phyloP scores from a whole-genome alignment of 2,113 vertebrate species.

The Recurvirostra avosetta region DNA sequence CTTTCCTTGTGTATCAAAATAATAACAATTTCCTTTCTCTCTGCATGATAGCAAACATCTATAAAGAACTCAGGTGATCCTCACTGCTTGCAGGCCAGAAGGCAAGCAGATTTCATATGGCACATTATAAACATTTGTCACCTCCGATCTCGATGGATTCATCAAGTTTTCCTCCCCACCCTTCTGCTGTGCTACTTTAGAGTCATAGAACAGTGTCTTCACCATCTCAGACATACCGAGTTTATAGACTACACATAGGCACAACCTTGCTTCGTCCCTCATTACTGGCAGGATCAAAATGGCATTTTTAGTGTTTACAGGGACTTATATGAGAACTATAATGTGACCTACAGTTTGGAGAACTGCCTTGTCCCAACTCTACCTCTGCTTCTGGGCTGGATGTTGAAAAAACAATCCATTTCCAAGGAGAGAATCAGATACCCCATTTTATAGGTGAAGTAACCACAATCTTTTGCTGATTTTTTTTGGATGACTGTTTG shows the following conservation, averaged over 20 bases:
- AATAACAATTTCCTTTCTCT: slow-evolving; percentile 1
- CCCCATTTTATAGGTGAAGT: not conserved
- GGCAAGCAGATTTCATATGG: not conserved
- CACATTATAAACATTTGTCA: slow-evolving; percentile 2
- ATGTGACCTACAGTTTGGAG: slow-evolving; percentile 1
- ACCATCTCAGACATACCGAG: not conserved
- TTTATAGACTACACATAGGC: not conserved
- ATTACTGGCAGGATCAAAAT: slow-evolving; percentile 2
- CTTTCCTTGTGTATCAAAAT: not conserved
- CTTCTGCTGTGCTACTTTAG: not conserved
- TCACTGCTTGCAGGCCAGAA: slow-evolving; percentile 20
- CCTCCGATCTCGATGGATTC: not conserved
- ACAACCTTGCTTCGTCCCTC: not conserved
- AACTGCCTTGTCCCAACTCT: slow-evolving; percentile 50
- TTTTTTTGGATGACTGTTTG: not conserved
- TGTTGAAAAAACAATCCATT: not conserved
- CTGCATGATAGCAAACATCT: not conserved
- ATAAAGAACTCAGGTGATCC: slow-evolving; percentile 57
- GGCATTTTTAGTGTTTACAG: slow-evolving; percentile 27
- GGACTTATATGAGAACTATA: not conserved
- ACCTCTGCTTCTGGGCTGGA: slow-evolving; percentile 47
- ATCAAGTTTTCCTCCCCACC: not conserved
- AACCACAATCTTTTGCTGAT: not conserved
- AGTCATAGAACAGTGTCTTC: not conserved
- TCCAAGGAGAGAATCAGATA: not conserved